Conservation (phyloP, 2,113 vertebrate genomes). For the Petroica traversi region DNA sequence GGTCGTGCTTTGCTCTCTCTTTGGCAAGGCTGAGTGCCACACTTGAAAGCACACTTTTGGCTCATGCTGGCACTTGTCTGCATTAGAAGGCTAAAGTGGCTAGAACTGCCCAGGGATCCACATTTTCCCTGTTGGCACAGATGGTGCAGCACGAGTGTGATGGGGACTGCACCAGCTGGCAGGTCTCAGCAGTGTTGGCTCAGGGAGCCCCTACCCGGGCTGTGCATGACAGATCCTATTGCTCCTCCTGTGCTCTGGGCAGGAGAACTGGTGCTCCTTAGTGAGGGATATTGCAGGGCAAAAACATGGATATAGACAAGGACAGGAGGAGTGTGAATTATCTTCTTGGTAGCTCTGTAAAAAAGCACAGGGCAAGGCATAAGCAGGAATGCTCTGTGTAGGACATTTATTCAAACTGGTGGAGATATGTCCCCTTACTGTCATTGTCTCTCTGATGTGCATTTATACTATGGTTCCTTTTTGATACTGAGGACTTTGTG, state of each 20-base stretch:
- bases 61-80: rapidly evolving
- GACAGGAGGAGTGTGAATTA: background rate
- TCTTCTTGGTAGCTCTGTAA: background rate
- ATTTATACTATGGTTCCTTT: background rate
- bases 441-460: background rate
- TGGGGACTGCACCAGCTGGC: background rate
- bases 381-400: background rate
- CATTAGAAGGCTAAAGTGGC: background rate
- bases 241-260: background rate
- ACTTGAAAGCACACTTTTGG: background rate
- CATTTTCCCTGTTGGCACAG: background rate
- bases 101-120: background rate
- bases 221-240: background rate
- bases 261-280: background rate
- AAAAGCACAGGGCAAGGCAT: background rate
- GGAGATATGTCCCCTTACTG: background rate
- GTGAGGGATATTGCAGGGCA: background rate
- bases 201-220: background rate
- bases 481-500: background rate
- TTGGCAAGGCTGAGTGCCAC: no score
- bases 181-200: background rate
- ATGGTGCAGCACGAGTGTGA: rapidly evolving
- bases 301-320: background rate
- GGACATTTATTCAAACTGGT: background rate
- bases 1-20: background rate